Evolutionary conservation across 1,140 invertebrate genomes (phyloP), one percentile per base, ranked within the genome.

Genomic region (Heliconius himera): DNA sequence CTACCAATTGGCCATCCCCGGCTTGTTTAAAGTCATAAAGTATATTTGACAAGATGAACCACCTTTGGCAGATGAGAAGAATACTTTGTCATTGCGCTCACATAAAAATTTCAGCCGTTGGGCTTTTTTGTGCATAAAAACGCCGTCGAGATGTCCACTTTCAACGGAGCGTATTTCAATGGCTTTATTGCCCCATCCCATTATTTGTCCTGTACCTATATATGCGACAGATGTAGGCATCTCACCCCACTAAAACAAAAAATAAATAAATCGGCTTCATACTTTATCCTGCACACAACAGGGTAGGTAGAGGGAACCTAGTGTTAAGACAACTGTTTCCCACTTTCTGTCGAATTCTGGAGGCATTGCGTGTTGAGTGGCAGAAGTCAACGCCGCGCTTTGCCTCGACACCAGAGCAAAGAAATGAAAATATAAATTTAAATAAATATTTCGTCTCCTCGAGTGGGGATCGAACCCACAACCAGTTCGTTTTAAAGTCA

Each of bases 121-220:
- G 89, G 99, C 99, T 95, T 99, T 99, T 95, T 99, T 99, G 96
- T 99, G 99, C 99, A 99, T 99, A 90, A 99, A 99, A 20, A 99
- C 99, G 84, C 99, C 99, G 95, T 99, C 99, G 76, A 99, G 96
- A 95, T 99, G 99, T 74, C 99, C 99, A 78, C 98, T 99, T 92
- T 99, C 99, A 26, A 99, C 99, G 85, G 98, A 99, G 84, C 96
- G 95, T 83, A 96, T 96, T 95, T 99, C 99, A 90, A 99, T 99
- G 83, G 99, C 99, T 95, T 99, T 99, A 95, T 99, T 99, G 85
- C 99, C 99, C 99, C 99, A 99, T 76, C 99, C 99, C 99, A 99
- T 99, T 79, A 99, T 99, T 95, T 99, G 99, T 85, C 99, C 99
- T 77, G 99, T 99, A 78, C 98, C 98, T 85, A 99, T 99, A 91